A percentile compares a stretch with the other conserved stretches of the same genome.
phyloP scores from a whole-genome alignment of 2,888 invertebrate species.

The Hemithea aestivaria region DNA sequence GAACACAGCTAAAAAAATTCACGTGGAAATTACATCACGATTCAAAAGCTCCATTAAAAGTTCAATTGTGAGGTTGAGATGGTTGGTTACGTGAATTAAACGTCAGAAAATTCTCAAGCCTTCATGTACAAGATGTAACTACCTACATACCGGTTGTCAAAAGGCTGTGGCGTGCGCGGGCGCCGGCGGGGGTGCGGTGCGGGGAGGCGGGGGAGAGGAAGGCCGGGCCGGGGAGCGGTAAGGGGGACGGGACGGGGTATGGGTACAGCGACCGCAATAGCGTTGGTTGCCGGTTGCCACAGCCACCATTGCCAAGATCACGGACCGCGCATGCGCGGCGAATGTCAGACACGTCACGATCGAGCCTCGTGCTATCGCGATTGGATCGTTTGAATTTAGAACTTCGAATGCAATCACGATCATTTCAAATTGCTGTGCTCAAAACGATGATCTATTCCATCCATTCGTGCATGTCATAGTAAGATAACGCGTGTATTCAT shows the following conservation, averaged over 20 bases:
- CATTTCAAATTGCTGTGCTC: slow-evolving; percentile 42
- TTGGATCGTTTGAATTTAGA: slow-evolving; percentile 65
- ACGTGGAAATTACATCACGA: slow-evolving; percentile 38
- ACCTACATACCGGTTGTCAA: slow-evolving; percentile 73
- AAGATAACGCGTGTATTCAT: slow-evolving; percentile 24
- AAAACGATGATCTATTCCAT: slow-evolving; percentile 29
- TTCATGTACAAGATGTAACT: slow-evolving; percentile 47
- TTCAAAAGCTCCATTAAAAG: slow-evolving; percentile 48
- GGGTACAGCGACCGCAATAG: slow-evolving; percentile 77
- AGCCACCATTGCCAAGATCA: slow-evolving; percentile 81
- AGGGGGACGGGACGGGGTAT: slow-evolving; percentile 52
- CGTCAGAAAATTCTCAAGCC: slow-evolving; percentile 73
- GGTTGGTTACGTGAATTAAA: slow-evolving; percentile 68
- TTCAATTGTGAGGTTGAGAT: slow-evolving; percentile 53
- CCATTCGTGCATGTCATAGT: slow-evolving; percentile 25
- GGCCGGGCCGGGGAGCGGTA: slow-evolving; percentile 22
- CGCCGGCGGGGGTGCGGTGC: slow-evolving; percentile 28
- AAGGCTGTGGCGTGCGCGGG: slow-evolving; percentile 46
- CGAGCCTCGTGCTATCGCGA: slow-evolving; percentile 68
- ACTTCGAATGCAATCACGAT: slow-evolving; percentile 61
- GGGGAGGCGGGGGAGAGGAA: too few species aligned
- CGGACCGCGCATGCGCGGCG: slow-evolving; percentile 74
- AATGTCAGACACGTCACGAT: slow-evolving; percentile 79
- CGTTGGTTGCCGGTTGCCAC: slow-evolving; percentile 50
- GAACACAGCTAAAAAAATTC: slow-evolving; percentile 13